These are phyloP conservation scores for Chlamydotis undulata DNA, from an alignment of 2,113 vertebrate genomes.

Conservation along the genomic window DNA sequence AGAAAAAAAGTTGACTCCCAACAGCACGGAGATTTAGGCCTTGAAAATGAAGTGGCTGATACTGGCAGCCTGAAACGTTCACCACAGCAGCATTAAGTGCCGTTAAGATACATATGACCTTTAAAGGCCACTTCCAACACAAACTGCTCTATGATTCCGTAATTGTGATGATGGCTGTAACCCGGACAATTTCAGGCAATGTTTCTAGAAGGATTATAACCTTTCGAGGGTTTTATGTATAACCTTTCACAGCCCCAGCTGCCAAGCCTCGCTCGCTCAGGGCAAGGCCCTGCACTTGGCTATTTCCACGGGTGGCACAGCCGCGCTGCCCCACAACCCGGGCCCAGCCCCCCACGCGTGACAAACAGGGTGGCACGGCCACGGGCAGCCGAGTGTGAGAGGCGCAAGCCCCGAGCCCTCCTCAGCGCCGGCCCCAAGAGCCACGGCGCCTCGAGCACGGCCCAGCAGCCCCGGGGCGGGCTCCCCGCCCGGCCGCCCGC, in stretches of 20 bases:
- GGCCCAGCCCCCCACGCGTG: background rate
- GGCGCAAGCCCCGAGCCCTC: no score
- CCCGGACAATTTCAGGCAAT: accelerated
- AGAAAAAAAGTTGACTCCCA: background rate
- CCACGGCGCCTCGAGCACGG: no score
- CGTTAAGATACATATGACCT: no score
- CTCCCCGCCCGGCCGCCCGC: no score
- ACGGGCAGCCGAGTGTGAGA: accelerated
- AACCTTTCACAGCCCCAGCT: accelerated
- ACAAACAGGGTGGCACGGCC: background rate
- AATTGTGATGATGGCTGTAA: accelerated
- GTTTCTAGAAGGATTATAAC: background rate
- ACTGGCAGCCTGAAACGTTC: accelerated
- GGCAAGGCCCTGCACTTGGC: accelerated
- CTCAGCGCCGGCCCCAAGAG: background rate
- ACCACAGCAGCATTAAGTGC: background rate
- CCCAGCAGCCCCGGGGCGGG: background rate
- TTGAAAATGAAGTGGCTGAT: accelerated
- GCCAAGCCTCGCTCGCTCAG: background rate
- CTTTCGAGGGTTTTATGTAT: accelerated
- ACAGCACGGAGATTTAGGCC: background rate
- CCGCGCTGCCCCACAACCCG: background rate
- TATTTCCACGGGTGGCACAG: accelerated
- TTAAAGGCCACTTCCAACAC: no score
- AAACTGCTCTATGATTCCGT: no score